Conservation (phyloP, 2,113 vertebrate species). For the Naja naja region DNA sequence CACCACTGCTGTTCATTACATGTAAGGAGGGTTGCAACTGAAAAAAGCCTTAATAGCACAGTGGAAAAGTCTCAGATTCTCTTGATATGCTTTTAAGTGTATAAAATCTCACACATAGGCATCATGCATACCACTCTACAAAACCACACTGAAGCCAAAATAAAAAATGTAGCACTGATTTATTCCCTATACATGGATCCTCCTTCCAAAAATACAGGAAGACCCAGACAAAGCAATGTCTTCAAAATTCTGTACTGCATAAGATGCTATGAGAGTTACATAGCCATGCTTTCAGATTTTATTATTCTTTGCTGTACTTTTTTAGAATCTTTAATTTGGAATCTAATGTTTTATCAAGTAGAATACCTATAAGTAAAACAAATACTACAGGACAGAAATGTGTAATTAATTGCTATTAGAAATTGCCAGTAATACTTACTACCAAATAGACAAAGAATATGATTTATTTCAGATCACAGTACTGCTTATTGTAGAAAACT, state of each 20-base stretch:
- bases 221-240: neutral
- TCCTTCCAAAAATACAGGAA: neutral
- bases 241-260: neutral
- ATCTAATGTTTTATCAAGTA: neutral
- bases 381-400: conserved; percentile 4
- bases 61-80: too few species aligned
- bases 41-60: neutral
- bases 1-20: neutral
- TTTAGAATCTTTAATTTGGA: neutral
- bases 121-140: too few species aligned
- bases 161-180: too few species aligned
- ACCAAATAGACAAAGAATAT: neutral
- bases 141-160: too few species aligned
- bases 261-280: neutral
- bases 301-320: neutral
- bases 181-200: too few species aligned
- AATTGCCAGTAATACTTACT: conserved; percentile 24
- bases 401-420: conserved; percentile 34
- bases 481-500: neutral
- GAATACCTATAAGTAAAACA: neutral
- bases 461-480: neutral
- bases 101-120: too few species aligned
- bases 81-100: too few species aligned
- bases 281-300: neutral
- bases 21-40: neutral